A percentile compares a stretch with the other conserved stretches of the same genome.
These are phyloP conservation scores for Oreocharis arfaki DNA, from an alignment of 2,113 vertebrate species.

Conservation along the genomic window DNA sequence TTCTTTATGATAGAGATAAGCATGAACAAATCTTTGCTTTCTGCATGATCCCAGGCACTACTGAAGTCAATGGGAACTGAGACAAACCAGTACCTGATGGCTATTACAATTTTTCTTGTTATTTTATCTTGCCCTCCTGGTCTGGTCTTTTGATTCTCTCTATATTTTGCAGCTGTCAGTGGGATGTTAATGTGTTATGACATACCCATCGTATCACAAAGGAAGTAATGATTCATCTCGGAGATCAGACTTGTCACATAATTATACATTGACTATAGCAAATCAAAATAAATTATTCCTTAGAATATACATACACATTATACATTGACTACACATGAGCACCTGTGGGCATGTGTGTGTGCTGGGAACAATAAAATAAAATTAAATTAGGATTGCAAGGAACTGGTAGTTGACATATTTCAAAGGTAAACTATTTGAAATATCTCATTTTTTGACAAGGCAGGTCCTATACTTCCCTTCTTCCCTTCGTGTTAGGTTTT, in stretches of 20 bases:
- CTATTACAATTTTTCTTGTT: background rate
- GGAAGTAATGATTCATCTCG: background rate
- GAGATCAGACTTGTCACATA: background rate
- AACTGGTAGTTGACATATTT: slow-evolving; percentile 49
- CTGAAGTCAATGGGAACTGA: background rate
- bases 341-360: background rate
- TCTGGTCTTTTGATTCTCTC: background rate
- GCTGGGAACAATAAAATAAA: background rate
- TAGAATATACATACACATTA: background rate
- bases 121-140: slow-evolving; percentile 14
- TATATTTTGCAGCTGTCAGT: slow-evolving; percentile 21
- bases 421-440: slow-evolving; percentile 50
- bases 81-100: background rate
- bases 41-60: background rate
- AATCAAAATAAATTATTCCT: slow-evolving; percentile 30
- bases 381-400: slow-evolving; percentile 10
- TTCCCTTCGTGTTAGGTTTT: slow-evolving; percentile 23
- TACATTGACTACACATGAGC: background rate
- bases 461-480: background rate
- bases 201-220: background rate
- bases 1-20: background rate
- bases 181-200: slow-evolving; percentile 3
- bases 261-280: background rate
- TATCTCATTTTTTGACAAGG: slow-evolving; percentile 45
- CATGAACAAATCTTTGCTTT: background rate